Percentiles rank a stretch among this genome's conserved stretches.
These are phyloP conservation scores for Gopherus flavomarginatus DNA, from an alignment of 2,113 vertebrate species.

Conservation along the genomic window DNA sequence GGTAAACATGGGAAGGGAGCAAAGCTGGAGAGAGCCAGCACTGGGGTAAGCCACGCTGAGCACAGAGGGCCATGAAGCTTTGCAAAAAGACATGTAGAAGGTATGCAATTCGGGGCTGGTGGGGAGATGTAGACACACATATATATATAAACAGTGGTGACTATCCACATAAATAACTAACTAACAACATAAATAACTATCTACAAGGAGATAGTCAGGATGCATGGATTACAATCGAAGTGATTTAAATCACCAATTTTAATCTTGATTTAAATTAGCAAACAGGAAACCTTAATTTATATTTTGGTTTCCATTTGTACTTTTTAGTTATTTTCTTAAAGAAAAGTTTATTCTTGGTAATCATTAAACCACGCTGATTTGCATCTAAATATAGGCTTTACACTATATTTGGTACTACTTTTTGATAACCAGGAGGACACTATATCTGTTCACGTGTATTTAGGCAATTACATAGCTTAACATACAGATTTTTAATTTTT, in stretches of 20 bases:
- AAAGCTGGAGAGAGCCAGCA: background rate
- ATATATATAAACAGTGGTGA: background rate
- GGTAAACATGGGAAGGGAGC: background rate
- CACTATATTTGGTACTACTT: background rate
- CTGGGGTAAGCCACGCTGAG: accelerated
- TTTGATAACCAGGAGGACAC: background rate
- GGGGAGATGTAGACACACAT: background rate
- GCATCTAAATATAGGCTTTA: background rate
- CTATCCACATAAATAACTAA: background rate
- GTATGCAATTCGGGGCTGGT: background rate
- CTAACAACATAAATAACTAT: background rate
- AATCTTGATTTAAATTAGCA: background rate
- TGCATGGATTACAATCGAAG: background rate
- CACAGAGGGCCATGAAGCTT: accelerated
- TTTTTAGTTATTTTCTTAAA: background rate
- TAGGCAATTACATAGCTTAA: background rate
- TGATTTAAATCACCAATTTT: background rate
- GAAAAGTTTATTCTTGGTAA: background rate
- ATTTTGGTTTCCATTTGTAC: background rate
- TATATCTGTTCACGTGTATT: background rate
- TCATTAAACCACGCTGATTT: background rate
- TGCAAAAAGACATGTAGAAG: accelerated
- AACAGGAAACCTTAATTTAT: background rate
- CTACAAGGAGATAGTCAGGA: background rate
- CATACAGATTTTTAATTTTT: background rate